Conservation (phyloP, 2,113 vertebrate genomes). For the Stomatorhinus ivindoensis region DNA sequence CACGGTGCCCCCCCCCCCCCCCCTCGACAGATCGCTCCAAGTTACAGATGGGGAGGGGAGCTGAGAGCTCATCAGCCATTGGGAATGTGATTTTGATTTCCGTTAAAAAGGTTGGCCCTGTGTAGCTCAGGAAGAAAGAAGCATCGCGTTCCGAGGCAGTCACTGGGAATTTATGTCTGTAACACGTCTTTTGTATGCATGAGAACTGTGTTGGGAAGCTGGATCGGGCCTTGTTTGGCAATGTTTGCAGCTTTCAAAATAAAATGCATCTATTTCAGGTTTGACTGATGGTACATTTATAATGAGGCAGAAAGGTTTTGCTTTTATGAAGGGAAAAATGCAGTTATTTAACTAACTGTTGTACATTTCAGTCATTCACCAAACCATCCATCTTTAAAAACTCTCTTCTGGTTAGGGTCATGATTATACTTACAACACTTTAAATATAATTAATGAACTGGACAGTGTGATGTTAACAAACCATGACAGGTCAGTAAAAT, state of each 20-base stretch:
- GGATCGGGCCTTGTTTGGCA: background rate
- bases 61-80: conserved; percentile 16
- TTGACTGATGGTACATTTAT: background rate
- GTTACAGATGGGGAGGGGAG: conserved; percentile 21
- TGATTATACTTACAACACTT: background rate
- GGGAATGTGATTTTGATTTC: conserved; percentile 44
- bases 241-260: conserved; percentile 10
- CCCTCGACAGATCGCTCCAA: conserved; percentile 19
- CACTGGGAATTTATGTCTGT: background rate
- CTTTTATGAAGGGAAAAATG: background rate
- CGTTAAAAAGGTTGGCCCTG: conserved; percentile 41
- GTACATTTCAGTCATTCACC: background rate
- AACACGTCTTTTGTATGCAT: background rate
- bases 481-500: background rate
- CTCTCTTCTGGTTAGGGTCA: background rate
- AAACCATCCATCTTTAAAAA: background rate
- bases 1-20: background rate
- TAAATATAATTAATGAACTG: background rate
- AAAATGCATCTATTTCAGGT: conserved; percentile 11
- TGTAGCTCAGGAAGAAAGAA: conserved; percentile 25
- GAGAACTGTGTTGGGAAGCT: background rate
- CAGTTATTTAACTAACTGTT: background rate
- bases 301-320: background rate
- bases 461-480: background rate
- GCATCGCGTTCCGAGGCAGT: background rate